phyloP scores from a whole-genome alignment of 2,888 invertebrate species.

The Torymus auratus region DNA sequence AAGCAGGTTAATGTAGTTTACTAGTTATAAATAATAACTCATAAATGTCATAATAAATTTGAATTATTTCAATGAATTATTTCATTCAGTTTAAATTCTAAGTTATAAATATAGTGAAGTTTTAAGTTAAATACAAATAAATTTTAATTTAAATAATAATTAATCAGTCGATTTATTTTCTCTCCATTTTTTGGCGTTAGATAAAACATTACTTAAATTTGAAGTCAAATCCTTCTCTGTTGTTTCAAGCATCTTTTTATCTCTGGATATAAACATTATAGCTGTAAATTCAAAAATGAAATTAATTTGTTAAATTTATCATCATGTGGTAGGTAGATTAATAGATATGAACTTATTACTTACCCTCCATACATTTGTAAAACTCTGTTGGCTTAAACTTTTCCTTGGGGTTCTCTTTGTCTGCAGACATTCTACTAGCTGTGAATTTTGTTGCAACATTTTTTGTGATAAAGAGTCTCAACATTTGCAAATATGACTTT shows the following conservation, averaged over 20 bases:
- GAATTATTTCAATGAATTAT: too few relatives aligned
- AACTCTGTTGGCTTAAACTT: neutral
- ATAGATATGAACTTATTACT: neutral
- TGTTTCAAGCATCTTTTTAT: neutral
- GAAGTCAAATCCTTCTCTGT: neutral
- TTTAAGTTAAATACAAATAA: too few relatives aligned
- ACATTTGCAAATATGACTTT: neutral
- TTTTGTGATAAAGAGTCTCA: constrained; percentile 2
- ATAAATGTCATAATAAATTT: too few relatives aligned
- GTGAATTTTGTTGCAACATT: neutral
- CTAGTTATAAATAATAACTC: too few relatives aligned
- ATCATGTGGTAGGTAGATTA: neutral
- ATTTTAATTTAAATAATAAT: too few relatives aligned
- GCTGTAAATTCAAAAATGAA: neutral
- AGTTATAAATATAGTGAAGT: too few relatives aligned
- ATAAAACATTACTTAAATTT: too few relatives aligned
- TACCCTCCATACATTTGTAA: neutral
- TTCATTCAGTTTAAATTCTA: too few relatives aligned
- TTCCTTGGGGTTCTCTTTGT: neutral
- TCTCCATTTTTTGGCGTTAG: too few relatives aligned
- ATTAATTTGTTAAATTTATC: neutral
- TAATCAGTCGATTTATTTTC: too few relatives aligned
- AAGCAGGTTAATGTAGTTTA: too few relatives aligned
- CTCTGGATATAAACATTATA: neutral
- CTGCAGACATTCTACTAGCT: neutral